phyloP scores from a whole-genome alignment of 2,113 vertebrate species.

The Otocyon megalotis region DNA sequence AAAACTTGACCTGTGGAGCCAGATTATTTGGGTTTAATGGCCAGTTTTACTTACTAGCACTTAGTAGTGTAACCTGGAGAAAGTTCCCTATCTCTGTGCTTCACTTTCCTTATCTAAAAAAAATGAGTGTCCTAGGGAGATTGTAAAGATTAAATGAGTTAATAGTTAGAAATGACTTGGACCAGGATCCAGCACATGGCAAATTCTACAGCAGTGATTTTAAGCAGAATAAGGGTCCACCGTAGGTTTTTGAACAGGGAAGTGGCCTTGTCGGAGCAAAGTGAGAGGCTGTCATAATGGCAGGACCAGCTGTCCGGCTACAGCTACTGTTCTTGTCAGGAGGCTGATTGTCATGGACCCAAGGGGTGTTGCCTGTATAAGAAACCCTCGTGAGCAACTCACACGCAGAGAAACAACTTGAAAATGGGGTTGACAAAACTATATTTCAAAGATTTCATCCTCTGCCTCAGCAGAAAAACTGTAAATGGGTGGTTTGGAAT shows the following conservation, averaged over 20 bases:
- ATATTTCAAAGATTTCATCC: background rate
- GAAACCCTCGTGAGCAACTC: background rate
- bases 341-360: background rate
- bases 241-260: background rate
- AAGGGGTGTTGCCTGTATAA: fast-evolving
- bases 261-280: background rate
- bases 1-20: background rate
- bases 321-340: background rate
- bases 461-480: background rate
- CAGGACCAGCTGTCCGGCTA: background rate
- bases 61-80: background rate
- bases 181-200: background rate
- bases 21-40: background rate
- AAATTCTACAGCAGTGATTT: background rate
- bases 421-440: background rate
- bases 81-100: background rate
- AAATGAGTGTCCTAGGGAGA: background rate
- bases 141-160: background rate
- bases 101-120: slow-evolving; percentile 26
- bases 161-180: background rate
- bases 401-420: background rate
- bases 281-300: background rate
- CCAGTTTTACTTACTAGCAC: background rate
- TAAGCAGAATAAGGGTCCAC: background rate
- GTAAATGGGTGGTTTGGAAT: background rate